Evolutionary conservation across 2,113 vertebrate genomes (phyloP).

Genomic region (Anser cygnoides): DNA sequence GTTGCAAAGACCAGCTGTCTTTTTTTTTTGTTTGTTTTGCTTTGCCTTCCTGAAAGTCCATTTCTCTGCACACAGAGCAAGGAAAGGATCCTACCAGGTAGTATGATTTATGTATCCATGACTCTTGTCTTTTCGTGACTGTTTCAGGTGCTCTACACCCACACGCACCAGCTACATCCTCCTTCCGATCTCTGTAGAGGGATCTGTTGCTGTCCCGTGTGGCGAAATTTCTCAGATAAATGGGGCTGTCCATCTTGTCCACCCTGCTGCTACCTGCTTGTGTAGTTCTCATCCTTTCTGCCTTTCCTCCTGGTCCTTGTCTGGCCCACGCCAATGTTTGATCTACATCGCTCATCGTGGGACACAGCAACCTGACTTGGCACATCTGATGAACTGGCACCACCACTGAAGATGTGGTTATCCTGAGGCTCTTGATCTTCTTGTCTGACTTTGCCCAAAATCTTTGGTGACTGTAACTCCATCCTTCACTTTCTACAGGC

Average conservation of each 20-base stretch:
- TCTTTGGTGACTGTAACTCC: neutral
- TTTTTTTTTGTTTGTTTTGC: too few species aligned
- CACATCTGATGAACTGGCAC: neutral
- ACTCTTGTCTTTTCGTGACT: neutral
- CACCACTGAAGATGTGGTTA: neutral
- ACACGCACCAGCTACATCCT: neutral
- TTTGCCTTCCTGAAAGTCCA: neutral
- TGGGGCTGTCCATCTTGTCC: neutral
- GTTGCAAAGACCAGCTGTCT: neutral
- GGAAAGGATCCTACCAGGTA: neutral
- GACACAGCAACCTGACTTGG: neutral
- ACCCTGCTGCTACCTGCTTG: neutral
- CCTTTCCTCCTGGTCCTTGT: neutral
- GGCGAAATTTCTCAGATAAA: neutral
- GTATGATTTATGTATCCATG: neutral
- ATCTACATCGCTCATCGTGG: neutral
- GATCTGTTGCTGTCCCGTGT: neutral
- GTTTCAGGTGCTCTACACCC: neutral
- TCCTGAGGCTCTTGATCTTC: neutral
- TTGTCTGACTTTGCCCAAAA: neutral
- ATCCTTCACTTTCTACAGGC: conserved; percentile 1
- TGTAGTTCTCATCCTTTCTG: neutral
- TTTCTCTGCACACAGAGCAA: neutral
- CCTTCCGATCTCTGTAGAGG: neutral
- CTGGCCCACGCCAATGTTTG: neutral